phyloP scores from a whole-genome alignment of 1,140 invertebrate genomes.

The Eurosta solidaginis region DNA sequence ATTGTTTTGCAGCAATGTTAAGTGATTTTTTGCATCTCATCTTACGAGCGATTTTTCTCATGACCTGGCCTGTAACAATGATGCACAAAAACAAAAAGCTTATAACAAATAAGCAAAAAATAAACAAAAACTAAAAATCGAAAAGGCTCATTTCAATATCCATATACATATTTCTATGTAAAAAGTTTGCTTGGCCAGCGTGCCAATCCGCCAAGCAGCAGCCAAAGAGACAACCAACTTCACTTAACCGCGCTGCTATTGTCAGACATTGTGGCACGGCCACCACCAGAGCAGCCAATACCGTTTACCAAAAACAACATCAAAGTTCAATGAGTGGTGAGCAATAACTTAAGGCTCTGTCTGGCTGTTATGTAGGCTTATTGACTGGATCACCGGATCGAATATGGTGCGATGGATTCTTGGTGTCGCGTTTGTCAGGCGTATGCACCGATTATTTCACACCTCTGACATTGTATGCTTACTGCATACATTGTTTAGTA shows the following conservation, averaged over 20 bases:
- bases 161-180: neutral
- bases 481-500: slow-evolving; percentile 1
- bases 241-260: neutral
- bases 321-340: neutral
- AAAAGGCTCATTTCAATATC: neutral
- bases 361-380: neutral
- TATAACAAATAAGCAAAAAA: neutral
- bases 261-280: slow-evolving; percentile 16
- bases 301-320: no score
- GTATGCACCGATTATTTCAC: slow-evolving; percentile 25
- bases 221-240: no score
- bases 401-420: neutral
- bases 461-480: neutral
- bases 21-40: slow-evolving; percentile 5
- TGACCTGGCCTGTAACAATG: slow-evolving; percentile 18
- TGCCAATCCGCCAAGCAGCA: neutral
- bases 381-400: neutral
- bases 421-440: slow-evolving; percentile 16
- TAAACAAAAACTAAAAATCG: neutral
- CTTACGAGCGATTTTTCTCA: slow-evolving; percentile 14
- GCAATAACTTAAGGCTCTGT: neutral
- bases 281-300: neutral
- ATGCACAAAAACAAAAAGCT: neutral
- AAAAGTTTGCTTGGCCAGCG: neutral
- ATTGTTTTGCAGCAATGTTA: neutral